A percentile compares a stretch with the other conserved stretches of the same genome.
phyloP scores from a whole-genome alignment of 2,113 vertebrate genomes.

The Anseranas semipalmata region DNA sequence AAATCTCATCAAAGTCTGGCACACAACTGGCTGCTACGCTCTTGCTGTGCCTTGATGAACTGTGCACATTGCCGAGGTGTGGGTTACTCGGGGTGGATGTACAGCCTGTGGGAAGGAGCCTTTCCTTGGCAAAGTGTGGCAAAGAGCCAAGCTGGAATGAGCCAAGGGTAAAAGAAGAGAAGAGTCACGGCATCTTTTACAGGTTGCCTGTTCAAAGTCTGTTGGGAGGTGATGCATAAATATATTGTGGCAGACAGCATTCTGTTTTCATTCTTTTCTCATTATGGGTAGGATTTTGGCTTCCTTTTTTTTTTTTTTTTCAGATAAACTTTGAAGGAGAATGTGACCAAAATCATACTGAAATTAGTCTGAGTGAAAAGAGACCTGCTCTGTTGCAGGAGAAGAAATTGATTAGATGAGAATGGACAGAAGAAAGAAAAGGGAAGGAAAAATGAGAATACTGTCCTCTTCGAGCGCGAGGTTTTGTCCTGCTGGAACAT shows the following conservation, averaged over 20 bases:
- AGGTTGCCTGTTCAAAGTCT: background rate
- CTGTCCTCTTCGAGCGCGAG: background rate
- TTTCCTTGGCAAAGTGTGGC: background rate
- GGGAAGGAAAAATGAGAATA: background rate
- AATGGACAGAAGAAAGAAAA: background rate
- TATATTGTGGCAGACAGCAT: background rate
- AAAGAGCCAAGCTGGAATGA: background rate
- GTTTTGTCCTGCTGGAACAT: background rate
- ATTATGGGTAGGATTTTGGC: background rate
- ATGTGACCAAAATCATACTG: background rate
- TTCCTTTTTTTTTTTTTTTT: background rate
- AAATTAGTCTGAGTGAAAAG: background rate
- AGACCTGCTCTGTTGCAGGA: too few species aligned
- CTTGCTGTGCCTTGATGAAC: background rate
- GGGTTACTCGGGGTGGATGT: background rate
- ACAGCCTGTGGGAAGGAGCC: background rate
- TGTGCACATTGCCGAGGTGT: background rate
- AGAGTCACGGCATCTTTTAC: background rate
- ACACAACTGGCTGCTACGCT: background rate
- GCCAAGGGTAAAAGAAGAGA: background rate
- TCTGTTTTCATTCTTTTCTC: background rate
- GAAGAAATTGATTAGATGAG: background rate
- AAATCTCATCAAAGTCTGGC: background rate
- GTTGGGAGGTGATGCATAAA: background rate
- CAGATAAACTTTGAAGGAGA: background rate